These are phyloP conservation scores for Leptinotarsa tumamoca DNA, from an alignment of 2,888 invertebrate genomes.

Conservation along the genomic window DNA sequence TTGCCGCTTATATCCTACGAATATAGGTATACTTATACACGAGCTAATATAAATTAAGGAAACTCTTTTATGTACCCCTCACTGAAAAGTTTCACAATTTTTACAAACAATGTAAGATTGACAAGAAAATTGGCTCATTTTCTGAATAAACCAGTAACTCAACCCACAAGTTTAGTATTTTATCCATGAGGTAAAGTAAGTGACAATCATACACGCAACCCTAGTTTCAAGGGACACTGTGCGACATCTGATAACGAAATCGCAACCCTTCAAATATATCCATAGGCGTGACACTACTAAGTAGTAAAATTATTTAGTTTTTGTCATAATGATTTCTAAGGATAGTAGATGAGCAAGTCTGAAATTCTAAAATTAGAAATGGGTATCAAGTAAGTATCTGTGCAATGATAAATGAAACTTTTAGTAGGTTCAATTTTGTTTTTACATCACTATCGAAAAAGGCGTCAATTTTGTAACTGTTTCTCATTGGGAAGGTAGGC, in stretches of 20 bases:
- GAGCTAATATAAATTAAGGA: too few species aligned
- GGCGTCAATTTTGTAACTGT: too few species aligned
- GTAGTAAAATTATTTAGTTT: neutral
- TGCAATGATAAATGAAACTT: too few species aligned
- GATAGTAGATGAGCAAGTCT: neutral
- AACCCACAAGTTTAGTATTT: constrained; percentile 43
- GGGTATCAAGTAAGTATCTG: too few species aligned
- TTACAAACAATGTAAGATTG: constrained; percentile 25
- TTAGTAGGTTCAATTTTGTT: too few species aligned
- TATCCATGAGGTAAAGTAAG: constrained; percentile 48
- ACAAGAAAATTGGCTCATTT: constrained; percentile 31
- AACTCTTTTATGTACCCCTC: too few species aligned
- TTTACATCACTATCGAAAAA: too few species aligned
- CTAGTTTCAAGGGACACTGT: constrained; percentile 43
- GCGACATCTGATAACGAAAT: constrained; percentile 41
- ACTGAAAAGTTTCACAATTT: constrained; percentile 11
- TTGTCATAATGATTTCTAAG: neutral
- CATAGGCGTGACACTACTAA: constrained; percentile 22
- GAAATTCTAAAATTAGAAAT: too few species aligned
- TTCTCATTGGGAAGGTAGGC: too few species aligned
- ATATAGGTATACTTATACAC: too few species aligned
- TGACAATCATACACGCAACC: constrained; percentile 51
- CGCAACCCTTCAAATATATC: constrained; percentile 30
- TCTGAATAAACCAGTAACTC: constrained; percentile 46
- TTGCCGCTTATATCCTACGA: too few species aligned